A percentile compares a stretch with the other conserved stretches of the same genome.
phyloP scores from a whole-genome alignment of 2,797 vertebrate genomes.

The Premnoplex brunnescens region DNA sequence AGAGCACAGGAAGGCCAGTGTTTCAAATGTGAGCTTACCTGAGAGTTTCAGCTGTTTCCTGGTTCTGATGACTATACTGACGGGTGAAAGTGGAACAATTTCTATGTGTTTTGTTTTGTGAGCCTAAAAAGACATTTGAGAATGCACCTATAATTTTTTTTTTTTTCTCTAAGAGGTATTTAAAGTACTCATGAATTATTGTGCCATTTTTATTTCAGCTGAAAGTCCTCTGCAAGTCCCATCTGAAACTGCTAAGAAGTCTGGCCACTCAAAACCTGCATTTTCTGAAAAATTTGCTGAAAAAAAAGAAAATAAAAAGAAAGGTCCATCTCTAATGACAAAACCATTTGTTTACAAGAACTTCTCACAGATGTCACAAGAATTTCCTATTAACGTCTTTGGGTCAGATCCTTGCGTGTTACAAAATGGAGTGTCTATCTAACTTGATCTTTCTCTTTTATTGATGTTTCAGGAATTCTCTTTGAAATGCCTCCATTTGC shows the following conservation, averaged over 20 bases:
- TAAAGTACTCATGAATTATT: background rate
- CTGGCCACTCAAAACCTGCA: background rate
- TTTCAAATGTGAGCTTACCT: background rate
- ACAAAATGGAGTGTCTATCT: background rate
- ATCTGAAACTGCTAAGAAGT: background rate
- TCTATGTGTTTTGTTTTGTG: background rate
- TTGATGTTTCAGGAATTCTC: background rate
- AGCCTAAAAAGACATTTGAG: background rate
- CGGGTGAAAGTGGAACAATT: background rate
- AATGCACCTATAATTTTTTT: background rate
- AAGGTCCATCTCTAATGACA: background rate
- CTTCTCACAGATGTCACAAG: background rate
- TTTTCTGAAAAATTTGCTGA: background rate
- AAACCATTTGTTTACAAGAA: background rate
- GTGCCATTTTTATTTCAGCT: background rate
- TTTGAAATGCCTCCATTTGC: background rate
- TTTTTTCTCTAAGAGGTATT: background rate
- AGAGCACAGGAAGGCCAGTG: rapidly evolving
- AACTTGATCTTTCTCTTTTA: background rate
- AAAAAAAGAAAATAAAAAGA: background rate
- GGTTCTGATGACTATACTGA: background rate
- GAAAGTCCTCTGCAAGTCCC: background rate
- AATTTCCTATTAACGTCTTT: background rate
- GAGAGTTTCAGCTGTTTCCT: background rate
- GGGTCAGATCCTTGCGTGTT: background rate